Evolutionary conservation across 2,113 vertebrate genomes (phyloP), one percentile per base, ranked within the genome.

Genomic region (Cavia aperea): DNA sequence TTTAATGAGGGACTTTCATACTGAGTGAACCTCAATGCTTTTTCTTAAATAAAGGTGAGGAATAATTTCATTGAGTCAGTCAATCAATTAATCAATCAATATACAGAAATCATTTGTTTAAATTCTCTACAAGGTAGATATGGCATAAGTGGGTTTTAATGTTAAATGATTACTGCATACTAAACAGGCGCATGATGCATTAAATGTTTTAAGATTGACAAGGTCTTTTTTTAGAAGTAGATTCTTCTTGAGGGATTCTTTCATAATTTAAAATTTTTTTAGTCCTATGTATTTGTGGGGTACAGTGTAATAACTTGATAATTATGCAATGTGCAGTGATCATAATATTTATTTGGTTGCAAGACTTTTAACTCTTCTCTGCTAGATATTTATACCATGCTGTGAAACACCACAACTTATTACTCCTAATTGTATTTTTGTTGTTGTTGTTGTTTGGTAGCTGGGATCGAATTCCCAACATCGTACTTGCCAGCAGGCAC

Each of bases 31-130:
- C 63, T 83, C 49, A 46, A 75, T 15, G 68, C 46, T 86, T 43
- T 43, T 86, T 13, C 56, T 58, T 18, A 23, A 11, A 81, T 83
- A 93, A 89, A 89, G 39, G 77, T 78, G 77, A 89, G n/a, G 16
- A 86, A 46, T 84, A 73, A 51, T 46, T 88, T 85, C 73, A 93
- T 54, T 92, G 65, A 94, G 56, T 72, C 51, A 83, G 14, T 18
- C 78, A 7, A 77, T 62, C 16, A n/a, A n/a, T 63, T 43, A 81
- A 90, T 81, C 90, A 83, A 79, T 94, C 81, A 92, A 87, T 84
- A 89, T 78, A 68, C 8, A 75, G 60, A 93, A 86, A 78, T 11
- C 70, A 88, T 77, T 77, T 92, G 54, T 81, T 92, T 91, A 94
- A 93, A 77, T 84, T 24, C 23, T 77, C 60, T 72, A 68, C 73